Conservation (phyloP, 2,888 invertebrate genomes). For the Xestia xanthographa region DNA sequence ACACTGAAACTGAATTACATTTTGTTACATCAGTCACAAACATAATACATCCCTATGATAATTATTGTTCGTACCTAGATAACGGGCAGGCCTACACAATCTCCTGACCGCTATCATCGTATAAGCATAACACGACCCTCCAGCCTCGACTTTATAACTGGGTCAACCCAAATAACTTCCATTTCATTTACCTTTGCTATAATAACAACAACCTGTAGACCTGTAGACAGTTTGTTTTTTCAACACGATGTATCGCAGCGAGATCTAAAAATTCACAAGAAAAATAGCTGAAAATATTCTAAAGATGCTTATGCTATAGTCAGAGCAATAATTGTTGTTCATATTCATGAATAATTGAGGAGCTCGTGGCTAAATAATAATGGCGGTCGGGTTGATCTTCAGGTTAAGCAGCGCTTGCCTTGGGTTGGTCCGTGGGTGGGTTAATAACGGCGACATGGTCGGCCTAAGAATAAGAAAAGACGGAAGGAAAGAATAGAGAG, state of each 20-base stretch:
- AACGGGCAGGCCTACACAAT: constrained; percentile 15
- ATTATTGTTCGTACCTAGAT: constrained; percentile 38
- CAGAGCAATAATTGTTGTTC: too few relatives aligned
- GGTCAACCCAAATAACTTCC: constrained; percentile 57
- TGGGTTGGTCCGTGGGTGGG: not conserved
- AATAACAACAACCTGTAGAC: constrained; percentile 59
- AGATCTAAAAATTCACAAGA: not conserved
- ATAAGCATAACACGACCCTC: constrained; percentile 22
- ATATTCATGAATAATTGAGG: not conserved
- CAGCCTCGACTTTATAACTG: constrained; percentile 48
- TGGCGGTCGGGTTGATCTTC: not conserved
- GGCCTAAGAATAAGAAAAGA: not conserved
- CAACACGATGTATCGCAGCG: constrained; percentile 12
- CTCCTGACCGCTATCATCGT: constrained; percentile 22
- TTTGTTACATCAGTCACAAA: constrained; percentile 22
- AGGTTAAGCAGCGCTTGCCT: not conserved
- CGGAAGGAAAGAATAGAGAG: too few relatives aligned
- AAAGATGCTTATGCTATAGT: not conserved
- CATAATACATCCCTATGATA: constrained; percentile 17
- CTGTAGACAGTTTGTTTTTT: constrained; percentile 46
- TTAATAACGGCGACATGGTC: not conserved
- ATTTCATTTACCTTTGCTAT: constrained; percentile 51
- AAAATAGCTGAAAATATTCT: not conserved
- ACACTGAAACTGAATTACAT: not conserved
- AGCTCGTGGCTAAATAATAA: not conserved